Evolutionary conservation across 1,140 invertebrate genomes (phyloP).

Genomic region (Heliconius himera): DNA sequence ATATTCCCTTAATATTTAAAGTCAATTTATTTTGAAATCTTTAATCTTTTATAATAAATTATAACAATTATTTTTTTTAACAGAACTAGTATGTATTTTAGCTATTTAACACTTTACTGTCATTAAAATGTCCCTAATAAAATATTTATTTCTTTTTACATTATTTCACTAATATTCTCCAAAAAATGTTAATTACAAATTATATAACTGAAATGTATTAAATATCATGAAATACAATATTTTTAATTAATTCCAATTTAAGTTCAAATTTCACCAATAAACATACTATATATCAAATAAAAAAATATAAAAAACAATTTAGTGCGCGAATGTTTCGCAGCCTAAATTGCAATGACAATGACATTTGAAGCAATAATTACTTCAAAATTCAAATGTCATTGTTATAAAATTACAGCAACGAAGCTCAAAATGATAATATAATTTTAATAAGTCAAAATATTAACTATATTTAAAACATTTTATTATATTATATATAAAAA

Average conservation of each 20-base stretch:
- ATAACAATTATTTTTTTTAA: too few species aligned
- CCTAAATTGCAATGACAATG: not conserved
- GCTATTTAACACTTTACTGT: too few species aligned
- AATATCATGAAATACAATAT: too few species aligned
- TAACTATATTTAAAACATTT: not conserved
- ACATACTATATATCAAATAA: not conserved
- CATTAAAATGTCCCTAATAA: too few species aligned
- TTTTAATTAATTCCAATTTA: not conserved
- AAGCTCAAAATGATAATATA: not conserved
- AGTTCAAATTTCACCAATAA: not conserved
- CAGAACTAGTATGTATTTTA: too few species aligned
- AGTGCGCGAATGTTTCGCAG: not conserved
- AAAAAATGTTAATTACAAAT: too few species aligned
- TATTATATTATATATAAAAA: not conserved
- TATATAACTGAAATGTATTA: too few species aligned
- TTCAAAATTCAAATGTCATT: too few species aligned
- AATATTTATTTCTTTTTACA: too few species aligned
- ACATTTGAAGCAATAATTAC: not conserved
- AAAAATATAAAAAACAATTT: not conserved
- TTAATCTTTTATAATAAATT: too few species aligned
- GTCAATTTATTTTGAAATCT: not conserved
- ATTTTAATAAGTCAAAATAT: slow-evolving; percentile 13
- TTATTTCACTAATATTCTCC: too few species aligned
- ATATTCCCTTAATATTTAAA: not conserved
- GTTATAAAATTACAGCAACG: not conserved